Evolutionary conservation across 2,113 vertebrate genomes (phyloP), one percentile per base, ranked within the genome.

Genomic region (Glaucidium brasilianum): DNA sequence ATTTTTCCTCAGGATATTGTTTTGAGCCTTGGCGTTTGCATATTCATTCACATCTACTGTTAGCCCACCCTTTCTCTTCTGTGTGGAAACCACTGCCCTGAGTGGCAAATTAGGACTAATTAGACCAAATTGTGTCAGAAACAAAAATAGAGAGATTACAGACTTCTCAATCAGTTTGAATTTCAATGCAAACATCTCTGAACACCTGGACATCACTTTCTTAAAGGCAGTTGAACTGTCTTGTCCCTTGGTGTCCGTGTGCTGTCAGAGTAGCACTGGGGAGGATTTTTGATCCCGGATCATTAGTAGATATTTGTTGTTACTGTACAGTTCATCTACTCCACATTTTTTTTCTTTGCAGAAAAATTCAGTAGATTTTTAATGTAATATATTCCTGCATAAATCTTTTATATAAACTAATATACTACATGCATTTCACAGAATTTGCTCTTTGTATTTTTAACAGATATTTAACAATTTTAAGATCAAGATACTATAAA

Each of bases 51-150:
- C 41, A 52, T 77, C 82, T 55, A 11, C 19, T 6, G 20, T 15
- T 25, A 35, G 22, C 69, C 35, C 62, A 56, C 72, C 37, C 78
- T 83, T 83, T 85, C 80, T 53, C 39, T 52, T 50, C 72, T 67
- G n/a, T 37, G 8, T 2, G 37, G 30, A 79, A 49, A 69, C 27
- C 32, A 1, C 92, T 85, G 12, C 63, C 49, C 45, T 4, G 47
- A 67, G 77, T 67, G 78, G 94, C 58, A 86, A 85, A 95, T 97
- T 74, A 83, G 81, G 78, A 97, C 88, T 94, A 94, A 94, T 97
- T 88, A 92, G 78, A 80, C 77, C 77, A 74, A 77, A 78, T 69
- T 87, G 88, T 62, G 52, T 90, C 85, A 73, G 95, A 91, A 96
- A 90, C 77, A 71, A 78, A 97, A 83, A 74, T 72, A 87, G 85